phyloP scores from a whole-genome alignment of 2,888 invertebrate genomes.

The Rhaphigaster nebulosa region DNA sequence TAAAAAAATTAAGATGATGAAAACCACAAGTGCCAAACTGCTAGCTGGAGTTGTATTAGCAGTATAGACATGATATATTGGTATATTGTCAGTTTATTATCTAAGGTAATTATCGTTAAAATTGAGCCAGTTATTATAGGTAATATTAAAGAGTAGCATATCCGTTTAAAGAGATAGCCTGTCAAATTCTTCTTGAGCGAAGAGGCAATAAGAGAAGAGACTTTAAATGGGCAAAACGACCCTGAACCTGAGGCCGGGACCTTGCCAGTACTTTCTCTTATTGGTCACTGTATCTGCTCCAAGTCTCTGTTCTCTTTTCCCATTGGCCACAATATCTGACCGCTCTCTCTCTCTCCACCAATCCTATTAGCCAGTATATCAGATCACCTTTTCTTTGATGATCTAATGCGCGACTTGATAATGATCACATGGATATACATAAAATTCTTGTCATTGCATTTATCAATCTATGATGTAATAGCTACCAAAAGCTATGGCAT shows the following conservation, averaged over 20 bases:
- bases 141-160: background rate
- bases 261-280: conserved; percentile 21
- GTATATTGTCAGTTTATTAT: background rate
- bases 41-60: too few species aligned
- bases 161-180: background rate
- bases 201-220: background rate
- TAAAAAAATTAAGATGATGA: too few species aligned
- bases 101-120: background rate
- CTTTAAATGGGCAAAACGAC: conserved; percentile 23
- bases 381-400: background rate
- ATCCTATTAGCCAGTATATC: background rate
- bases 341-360: background rate
- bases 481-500: too few species aligned
- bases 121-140: background rate
- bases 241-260: conserved; percentile 29
- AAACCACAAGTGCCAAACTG: too few species aligned
- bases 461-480: too few species aligned
- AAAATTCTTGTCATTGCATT: too few species aligned
- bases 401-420: background rate
- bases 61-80: too few species aligned
- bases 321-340: background rate
- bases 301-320: background rate
- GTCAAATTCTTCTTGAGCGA: background rate
- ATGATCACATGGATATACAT: background rate
- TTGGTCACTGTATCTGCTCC: background rate